Base-by-base conservation (phyloP, 2,888 invertebrate species). In the Trachelus troglodyta region DNA sequence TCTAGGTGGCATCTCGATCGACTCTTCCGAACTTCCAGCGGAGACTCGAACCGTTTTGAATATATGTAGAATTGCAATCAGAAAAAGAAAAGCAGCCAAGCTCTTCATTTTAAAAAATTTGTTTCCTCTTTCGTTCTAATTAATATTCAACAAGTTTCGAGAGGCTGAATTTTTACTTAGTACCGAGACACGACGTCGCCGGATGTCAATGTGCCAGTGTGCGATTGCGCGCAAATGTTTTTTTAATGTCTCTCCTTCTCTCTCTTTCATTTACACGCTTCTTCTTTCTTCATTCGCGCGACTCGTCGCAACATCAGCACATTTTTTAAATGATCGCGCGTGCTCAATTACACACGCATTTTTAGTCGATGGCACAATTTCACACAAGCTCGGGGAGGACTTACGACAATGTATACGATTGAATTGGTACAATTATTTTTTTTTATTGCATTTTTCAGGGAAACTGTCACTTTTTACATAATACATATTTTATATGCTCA, bases 1-100 rank as follows among this genome's bases (percentile, higher is more conserved):
- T 73, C 76, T 76, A 40, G 71, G 74, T 4, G 85, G 84, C 31
- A 86, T 81, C 69, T 87, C 87, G 71, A 87, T 86, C 30, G 86
- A 87, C 37, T 84, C 84, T 30, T 83, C 81, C 74, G 84, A 82
- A 74, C 80, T 80, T 6, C 23, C 74, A 30, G 56, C 56, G 23
- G 23, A 56, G 56, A 56, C 56, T 23, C 23, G 56, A 56, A 56
- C 56, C 9, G 56, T 15, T 56, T 56, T 56, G 56, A 2, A 15
- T 23, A 9, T 23, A 6, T 56, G 23, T 23, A 56, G 23, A 56
- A 56, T 15, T 9, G 23, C 56, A 56, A 56, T 2, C 23, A 56
- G 23, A 56, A 9, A 56, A 56, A 56, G 2, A 9, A 56, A 23
- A 56, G 56, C 23, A 2, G 9, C 9, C 0, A 56, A 23, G 23